These are phyloP conservation scores for Telmatherina bonti DNA, from an alignment of 2,797 vertebrate species.

Conservation along the genomic window DNA sequence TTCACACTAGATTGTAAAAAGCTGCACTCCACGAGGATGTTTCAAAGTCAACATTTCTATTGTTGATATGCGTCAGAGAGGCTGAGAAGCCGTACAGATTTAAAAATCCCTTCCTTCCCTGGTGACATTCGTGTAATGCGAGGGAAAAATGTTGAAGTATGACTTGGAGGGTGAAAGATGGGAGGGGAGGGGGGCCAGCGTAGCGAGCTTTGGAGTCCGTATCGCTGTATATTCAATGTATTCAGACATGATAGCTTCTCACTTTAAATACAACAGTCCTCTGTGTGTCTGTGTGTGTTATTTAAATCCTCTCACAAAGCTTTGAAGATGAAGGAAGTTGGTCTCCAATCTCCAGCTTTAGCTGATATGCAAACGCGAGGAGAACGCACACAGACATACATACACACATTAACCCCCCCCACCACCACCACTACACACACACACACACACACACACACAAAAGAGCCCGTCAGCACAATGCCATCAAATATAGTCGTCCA, in stretches of 20 bases:
- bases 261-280: constrained; percentile 54
- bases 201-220: constrained; percentile 51
- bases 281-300: constrained; percentile 25
- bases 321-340: constrained; percentile 71
- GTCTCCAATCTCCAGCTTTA: constrained; percentile 69
- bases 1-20: background rate
- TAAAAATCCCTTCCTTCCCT: constrained; percentile 33
- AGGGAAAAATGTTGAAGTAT: constrained; percentile 44
- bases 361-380: constrained; percentile 69
- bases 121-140: constrained; percentile 57
- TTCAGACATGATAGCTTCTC: constrained; percentile 72
- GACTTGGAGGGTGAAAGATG: constrained; percentile 37
- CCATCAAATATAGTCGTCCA: constrained; percentile 82
- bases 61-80: constrained; percentile 17
- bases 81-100: constrained; percentile 22
- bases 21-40: constrained; percentile 5
- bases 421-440: constrained; percentile 58
- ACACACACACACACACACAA: constrained; percentile 69
- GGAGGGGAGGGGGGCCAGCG: constrained; percentile 22
- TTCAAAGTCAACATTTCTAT: constrained; percentile 38
- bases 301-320: constrained; percentile 74
- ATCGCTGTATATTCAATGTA: constrained; percentile 69
- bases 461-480: too few species aligned
- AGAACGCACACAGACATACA: constrained; percentile 65
- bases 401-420: constrained; percentile 52